Evolutionary conservation across 1,140 invertebrate genomes (phyloP), one percentile per base, ranked within the genome.

Genomic region (Leptonema lineaticorne): DNA sequence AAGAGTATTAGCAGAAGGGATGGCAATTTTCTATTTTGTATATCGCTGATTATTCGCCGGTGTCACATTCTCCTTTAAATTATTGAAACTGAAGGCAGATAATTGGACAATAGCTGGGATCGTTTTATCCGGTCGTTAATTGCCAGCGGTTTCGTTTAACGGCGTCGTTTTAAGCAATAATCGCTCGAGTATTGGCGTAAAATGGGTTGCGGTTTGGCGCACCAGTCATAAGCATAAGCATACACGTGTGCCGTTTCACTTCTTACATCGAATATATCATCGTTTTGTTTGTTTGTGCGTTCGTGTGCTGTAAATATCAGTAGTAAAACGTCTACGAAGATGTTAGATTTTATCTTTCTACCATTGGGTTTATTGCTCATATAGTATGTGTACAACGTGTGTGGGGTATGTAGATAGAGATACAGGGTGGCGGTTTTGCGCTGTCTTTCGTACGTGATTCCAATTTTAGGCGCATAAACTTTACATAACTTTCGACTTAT

Each of bases 81-180:
- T 53, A 53, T 53, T 24, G 22, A 53, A 53, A 53, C 22, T 26
- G 50, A 53, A 53, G 14, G 2, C 3, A 53, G 50, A 53, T 53
- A 53, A 53, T 53, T 53, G 50, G 8, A 53, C 50, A 53, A 26
- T 26, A 26, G 20, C 37, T 14, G 37, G 37, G 2, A 3, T 11
- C 9, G 37, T 24, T 7, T 53, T 53, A 53, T 53, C 50, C 11
- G 50, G 24, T 11, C n/a, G 50, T 24, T 53, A 53, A 53, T 53
- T 53, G 50, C 50, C 11, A 24, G 11, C 18, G 50, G 18, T 53
- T 48, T 53, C 50, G 50, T 53, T 53, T 53, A 53, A 53, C 27
- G 18, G 50, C 22, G 50, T 53, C 50, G 50, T 53, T 53, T 53
- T 14, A n/a, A 24, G 24, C 22, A 53, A 53, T 53, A 53, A 53